phyloP scores from a whole-genome alignment of 2,113 vertebrate genomes.

The Megalops atlanticus region DNA sequence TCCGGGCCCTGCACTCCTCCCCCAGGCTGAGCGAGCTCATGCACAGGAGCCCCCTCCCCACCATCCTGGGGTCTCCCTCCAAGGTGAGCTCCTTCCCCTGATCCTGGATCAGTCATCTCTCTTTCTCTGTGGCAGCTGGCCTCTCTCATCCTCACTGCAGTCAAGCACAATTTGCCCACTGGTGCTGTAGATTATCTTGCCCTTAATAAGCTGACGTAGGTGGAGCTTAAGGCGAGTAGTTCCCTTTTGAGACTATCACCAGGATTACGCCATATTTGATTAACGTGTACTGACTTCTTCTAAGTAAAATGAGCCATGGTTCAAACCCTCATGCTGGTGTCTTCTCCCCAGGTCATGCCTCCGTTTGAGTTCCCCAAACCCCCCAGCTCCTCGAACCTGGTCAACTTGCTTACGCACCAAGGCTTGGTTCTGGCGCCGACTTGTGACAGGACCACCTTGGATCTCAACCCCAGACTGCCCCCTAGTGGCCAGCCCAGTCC shows the following conservation, averaged over 20 bases:
- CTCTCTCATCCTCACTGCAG: too few species aligned
- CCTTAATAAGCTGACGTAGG: too few species aligned
- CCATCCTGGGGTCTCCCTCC: conserved; percentile 80
- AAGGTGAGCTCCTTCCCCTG: conserved; percentile 71
- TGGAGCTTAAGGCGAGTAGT: too few species aligned
- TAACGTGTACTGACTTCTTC: too few species aligned
- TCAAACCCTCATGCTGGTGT: neutral
- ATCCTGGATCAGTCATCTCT: neutral
- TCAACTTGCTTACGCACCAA: conserved; percentile 86
- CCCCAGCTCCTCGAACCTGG: conserved; percentile 87
- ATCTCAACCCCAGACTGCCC: conserved; percentile 74
- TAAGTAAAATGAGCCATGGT: too few species aligned
- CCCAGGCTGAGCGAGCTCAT: conserved; percentile 79
- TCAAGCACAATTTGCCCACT: too few species aligned
- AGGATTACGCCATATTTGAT: neutral
- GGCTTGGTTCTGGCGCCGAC: conserved; percentile 72
- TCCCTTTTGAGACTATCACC: too few species aligned
- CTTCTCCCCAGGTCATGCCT: conserved; percentile 69
- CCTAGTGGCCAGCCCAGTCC: conserved; percentile 68
- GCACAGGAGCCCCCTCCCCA: conserved; percentile 79
- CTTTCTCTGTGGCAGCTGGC: too few species aligned
- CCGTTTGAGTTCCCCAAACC: conserved; percentile 88
- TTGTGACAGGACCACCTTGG: conserved; percentile 75
- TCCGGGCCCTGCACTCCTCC: conserved; percentile 69
- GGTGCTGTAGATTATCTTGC: too few species aligned